These are phyloP conservation scores for Thermophis baileyi DNA, from an alignment of 2,113 vertebrate species.

Conservation along the genomic window DNA sequence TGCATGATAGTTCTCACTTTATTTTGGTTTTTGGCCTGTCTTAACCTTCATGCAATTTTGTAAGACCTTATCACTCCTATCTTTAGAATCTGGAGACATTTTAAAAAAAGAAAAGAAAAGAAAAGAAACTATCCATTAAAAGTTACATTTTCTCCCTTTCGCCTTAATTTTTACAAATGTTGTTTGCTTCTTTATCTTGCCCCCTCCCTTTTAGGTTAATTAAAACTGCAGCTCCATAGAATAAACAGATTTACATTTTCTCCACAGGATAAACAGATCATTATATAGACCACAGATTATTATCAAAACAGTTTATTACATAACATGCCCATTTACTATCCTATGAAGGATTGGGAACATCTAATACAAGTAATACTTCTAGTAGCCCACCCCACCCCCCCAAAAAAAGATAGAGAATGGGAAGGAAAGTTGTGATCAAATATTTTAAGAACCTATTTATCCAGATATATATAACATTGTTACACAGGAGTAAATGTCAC, in stretches of 20 bases:
- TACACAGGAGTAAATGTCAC: not conserved
- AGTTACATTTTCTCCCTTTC: not conserved
- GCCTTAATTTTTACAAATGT: not conserved
- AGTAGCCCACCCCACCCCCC: not conserved
- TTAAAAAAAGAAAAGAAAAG: not conserved
- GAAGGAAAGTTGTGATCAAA: not conserved
- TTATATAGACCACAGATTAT: not conserved
- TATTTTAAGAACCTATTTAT: not conserved
- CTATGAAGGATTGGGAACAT: not conserved
- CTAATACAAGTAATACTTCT: not conserved
- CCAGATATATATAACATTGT: not conserved
- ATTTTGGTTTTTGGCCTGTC: not conserved
- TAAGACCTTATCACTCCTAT: not conserved
- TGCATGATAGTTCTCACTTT: accelerated
- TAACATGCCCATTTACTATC: not conserved
- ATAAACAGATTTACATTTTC: not conserved
- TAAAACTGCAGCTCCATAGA: not conserved
- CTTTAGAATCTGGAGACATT: conserved; percentile 1
- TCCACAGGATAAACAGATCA: not conserved
- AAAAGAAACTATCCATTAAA: not conserved
- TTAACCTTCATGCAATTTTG: not conserved
- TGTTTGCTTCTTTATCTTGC: not conserved
- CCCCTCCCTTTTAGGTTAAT: not conserved
- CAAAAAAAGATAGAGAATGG: no score
- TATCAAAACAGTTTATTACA: not conserved